Evolutionary conservation across 2,797 vertebrate genomes (phyloP), one percentile per base, ranked within the genome.

Genomic region (Calcarius lapponicus): DNA sequence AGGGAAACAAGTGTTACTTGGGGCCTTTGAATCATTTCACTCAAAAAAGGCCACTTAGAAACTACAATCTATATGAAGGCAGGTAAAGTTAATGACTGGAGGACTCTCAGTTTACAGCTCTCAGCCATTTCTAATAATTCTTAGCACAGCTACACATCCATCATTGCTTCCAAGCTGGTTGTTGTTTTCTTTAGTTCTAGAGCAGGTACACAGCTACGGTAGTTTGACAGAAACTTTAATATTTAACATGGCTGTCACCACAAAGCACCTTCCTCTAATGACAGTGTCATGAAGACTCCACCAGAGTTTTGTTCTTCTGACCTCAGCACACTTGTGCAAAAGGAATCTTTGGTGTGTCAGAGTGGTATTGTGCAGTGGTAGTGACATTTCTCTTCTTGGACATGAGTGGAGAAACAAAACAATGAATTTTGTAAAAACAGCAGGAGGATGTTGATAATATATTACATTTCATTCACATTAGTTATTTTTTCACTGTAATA

Each of bases 381-480:
- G 6, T 16, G 47, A 58, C 61, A 81, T 9, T 75, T 73, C 42
- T 70, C 45, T 61, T 73, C 50, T 65, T 24, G 21, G 13, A 61
- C 58, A 6, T 3, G 12, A 88, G 21, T 1, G 1, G 32, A 76
- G 18, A 13, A 92, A 81, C 24, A 36, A 43, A 74, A 58, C 17
- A 86, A 10, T 4, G 29, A 66, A 8, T 26, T 90, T 69, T 28
- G 19, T 60, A 58, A 71, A 45, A 72, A 45, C 7, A 80, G 21
- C 22, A 83, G 0, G 3, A 74, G 36, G 16, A 86, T 13, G 4
- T 56, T 60, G 47, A 11, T 22, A 65, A 56, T 0, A 0, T 15
- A 29, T 10, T 42, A 31, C 3, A 22, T 21, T 87, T 76, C 32
- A 66, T 57, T 72, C 15, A 7, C 16, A 8, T 1, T 4, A 75